phyloP scores from a whole-genome alignment of 1,140 invertebrate genomes.

The Macrobrachium rosenbergii region DNA sequence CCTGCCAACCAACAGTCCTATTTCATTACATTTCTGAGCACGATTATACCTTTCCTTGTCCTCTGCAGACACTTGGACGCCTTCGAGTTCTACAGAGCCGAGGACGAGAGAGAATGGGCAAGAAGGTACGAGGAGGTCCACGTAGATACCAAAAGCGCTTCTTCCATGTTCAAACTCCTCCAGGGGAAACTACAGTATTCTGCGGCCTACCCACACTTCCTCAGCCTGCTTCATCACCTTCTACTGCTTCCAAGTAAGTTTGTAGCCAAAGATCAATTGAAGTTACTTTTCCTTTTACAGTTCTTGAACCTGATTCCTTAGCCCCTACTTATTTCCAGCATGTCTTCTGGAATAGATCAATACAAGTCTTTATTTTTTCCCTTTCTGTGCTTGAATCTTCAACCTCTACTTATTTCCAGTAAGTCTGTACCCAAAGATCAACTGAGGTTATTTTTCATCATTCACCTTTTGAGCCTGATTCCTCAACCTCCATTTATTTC shows the following conservation, averaged over 20 bases:
- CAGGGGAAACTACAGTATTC: slow-evolving; percentile 92
- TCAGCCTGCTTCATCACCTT: slow-evolving; percentile 92
- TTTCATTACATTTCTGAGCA: no score
- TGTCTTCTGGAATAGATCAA: no score
- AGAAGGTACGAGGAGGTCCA: slow-evolving; percentile 90
- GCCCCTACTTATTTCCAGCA: no score
- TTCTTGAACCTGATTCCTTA: background rate
- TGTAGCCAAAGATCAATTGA: no score
- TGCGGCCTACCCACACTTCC: slow-evolving; percentile 91
- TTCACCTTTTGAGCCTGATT: no score
- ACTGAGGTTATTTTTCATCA: no score
- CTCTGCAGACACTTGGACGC: slow-evolving; percentile 84
- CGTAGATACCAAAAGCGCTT: slow-evolving; percentile 94
- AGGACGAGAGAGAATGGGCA: slow-evolving; percentile 95
- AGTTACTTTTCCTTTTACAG: slow-evolving; percentile 2
- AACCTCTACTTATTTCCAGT: no score
- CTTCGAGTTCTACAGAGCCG: slow-evolving; percentile 97
- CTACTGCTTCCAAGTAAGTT: slow-evolving; percentile 89
- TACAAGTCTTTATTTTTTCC: no score
- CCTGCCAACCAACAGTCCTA: no score
- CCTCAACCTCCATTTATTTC: no score
- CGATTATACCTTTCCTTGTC: background rate
- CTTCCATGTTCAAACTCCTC: slow-evolving; percentile 93
- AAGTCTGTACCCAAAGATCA: no score
- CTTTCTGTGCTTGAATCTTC: no score